Percentiles rank a stretch among this genome's conserved stretches.
phyloP scores from a whole-genome alignment of 2,888 invertebrate species.

The Eugnorisma glareosa region DNA sequence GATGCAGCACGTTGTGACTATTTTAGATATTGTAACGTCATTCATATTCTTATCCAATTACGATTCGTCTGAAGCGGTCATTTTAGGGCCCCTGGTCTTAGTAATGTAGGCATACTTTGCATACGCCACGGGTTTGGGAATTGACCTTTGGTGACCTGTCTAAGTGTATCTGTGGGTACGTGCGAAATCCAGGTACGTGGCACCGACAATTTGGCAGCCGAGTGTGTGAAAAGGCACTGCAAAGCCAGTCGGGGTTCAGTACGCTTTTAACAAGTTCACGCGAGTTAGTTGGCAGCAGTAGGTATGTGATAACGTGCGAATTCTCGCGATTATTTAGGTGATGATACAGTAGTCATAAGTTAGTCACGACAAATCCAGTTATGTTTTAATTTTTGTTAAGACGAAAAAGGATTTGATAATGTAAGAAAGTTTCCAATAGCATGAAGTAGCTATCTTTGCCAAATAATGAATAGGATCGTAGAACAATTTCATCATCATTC shows the following conservation, averaged over 20 bases:
- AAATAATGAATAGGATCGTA: neutral
- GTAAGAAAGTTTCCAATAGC: neutral
- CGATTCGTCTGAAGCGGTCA: no score
- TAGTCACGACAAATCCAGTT: neutral
- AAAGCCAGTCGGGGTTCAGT: neutral
- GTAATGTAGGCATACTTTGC: neutral
- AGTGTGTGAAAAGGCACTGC: neutral
- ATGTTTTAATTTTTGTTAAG: neutral
- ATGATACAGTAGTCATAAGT: neutral
- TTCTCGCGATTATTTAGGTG: neutral
- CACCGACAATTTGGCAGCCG: neutral
- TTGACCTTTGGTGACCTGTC: neutral
- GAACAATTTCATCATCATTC: neutral
- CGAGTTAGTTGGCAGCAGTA: neutral
- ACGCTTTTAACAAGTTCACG: conserved; percentile 1
- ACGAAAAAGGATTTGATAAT: neutral
- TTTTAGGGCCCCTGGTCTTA: neutral
- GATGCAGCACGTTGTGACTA: no score
- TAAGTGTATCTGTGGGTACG: neutral
- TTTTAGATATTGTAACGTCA: no score
- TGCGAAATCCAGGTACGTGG: neutral
- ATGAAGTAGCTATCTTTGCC: neutral
- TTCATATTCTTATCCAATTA: no score
- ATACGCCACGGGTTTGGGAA: no score
- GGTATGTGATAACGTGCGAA: neutral